These are phyloP conservation scores for Spatulosminthurus flaviceps DNA, from an alignment of 2,888 invertebrate species.

Conservation along the genomic window DNA sequence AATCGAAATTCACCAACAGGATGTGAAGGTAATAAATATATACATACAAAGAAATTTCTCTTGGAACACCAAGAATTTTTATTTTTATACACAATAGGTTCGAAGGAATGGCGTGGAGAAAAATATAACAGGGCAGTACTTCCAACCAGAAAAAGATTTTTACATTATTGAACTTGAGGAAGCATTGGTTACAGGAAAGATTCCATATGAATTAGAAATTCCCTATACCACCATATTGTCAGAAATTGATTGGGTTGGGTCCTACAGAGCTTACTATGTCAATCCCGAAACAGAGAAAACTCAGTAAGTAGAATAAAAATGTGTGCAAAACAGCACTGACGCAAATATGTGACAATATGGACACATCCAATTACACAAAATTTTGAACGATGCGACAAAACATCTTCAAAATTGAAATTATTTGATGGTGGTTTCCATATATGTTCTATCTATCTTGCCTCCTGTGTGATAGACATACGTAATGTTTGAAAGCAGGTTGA, in stretches of 20 bases:
- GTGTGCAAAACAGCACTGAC: background rate
- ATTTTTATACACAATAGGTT: background rate
- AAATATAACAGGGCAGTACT: background rate
- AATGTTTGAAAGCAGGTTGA: too few relatives aligned
- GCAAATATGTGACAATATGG: too few relatives aligned
- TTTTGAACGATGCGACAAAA: background rate
- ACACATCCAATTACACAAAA: too few relatives aligned
- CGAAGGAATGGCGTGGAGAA: background rate
- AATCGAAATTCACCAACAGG: background rate
- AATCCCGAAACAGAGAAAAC: constrained; percentile 5
- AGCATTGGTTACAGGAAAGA: background rate
- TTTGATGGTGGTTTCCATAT: too few relatives aligned
- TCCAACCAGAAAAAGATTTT: background rate
- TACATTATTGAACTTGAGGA: background rate
- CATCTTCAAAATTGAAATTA: too few relatives aligned
- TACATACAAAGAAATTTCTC: background rate
- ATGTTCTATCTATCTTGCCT: too few relatives aligned
- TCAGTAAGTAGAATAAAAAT: background rate
- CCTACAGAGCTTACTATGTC: constrained; percentile 4
- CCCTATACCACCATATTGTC: background rate
- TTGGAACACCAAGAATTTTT: background rate
- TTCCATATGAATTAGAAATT: background rate
- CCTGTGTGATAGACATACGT: too few relatives aligned
- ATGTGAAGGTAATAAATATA: constrained; percentile 10
- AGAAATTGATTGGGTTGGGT: background rate